Evolutionary conservation across 2,888 invertebrate genomes (phyloP).

Genomic region (Lochmaea crataegi): DNA sequence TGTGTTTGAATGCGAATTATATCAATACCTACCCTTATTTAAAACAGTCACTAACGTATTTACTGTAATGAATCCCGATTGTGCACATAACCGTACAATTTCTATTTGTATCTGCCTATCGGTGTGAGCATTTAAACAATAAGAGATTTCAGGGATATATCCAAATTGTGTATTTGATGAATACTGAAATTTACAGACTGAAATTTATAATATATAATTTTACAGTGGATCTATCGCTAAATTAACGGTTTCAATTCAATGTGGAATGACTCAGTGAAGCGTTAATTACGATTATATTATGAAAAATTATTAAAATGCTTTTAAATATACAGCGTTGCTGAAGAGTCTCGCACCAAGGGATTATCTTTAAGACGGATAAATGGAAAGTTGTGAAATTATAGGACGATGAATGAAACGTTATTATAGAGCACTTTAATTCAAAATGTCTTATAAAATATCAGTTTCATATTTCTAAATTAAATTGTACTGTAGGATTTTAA

Average conservation of each 20-base stretch:
- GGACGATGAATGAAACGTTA: too few relatives aligned
- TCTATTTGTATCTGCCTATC: constrained; percentile 5
- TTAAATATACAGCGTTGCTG: too few relatives aligned
- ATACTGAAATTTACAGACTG: background rate
- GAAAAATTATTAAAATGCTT: too few relatives aligned
- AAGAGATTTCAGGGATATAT: constrained; percentile 3
- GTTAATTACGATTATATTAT: too few relatives aligned
- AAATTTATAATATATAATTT: constrained; percentile 2
- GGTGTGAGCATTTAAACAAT: background rate
- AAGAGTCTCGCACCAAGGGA: too few relatives aligned
- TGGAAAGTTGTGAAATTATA: too few relatives aligned
- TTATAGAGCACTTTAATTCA: too few relatives aligned
- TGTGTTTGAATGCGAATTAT: too few relatives aligned
- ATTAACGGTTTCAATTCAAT: background rate
- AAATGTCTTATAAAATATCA: too few relatives aligned
- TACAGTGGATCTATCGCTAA: background rate
- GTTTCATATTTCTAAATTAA: too few relatives aligned
- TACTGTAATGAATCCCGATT: background rate
- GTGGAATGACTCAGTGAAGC: background rate
- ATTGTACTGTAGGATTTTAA: too few relatives aligned
- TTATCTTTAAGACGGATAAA: too few relatives aligned
- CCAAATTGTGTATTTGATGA: background rate
- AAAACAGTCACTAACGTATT: background rate
- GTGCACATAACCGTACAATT: background rate
- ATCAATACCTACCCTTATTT: background rate